Percentiles rank a stretch among this genome's conserved stretches.
Conservation (phyloP, 2,113 vertebrate genomes). For the Cairina moschata region DNA sequence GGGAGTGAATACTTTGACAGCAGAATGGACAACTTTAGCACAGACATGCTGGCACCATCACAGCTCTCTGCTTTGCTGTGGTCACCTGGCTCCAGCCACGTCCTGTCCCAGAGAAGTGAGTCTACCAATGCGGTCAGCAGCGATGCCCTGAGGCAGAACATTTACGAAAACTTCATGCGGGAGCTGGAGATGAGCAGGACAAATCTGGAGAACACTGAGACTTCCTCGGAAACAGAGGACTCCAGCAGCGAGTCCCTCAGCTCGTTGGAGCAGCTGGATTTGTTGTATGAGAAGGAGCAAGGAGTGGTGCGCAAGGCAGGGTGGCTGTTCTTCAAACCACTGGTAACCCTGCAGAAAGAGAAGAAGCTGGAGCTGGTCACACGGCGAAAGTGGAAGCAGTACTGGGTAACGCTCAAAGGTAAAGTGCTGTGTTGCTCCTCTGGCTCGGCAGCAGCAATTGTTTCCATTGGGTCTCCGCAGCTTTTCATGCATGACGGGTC, state of each 20-base stretch:
- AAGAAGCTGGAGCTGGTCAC: slow-evolving; percentile 93
- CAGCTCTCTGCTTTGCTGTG: slow-evolving; percentile 82
- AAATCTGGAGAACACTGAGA: slow-evolving; percentile 67
- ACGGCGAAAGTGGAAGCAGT: slow-evolving; percentile 94
- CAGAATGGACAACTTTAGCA: slow-evolving; percentile 85
- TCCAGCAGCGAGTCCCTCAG: slow-evolving; percentile 91
- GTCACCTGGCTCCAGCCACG: slow-evolving; percentile 76
- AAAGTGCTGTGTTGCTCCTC: fast-evolving
- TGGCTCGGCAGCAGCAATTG: neutral
- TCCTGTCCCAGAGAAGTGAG: slow-evolving; percentile 82
- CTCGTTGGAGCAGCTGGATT: slow-evolving; percentile 92
- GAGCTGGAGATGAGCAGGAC: slow-evolving; percentile 86
- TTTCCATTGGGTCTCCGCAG: neutral
- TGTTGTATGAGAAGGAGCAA: slow-evolving; percentile 95
- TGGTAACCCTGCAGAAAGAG: slow-evolving; percentile 93
- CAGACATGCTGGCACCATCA: slow-evolving; percentile 80
- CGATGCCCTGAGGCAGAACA: slow-evolving; percentile 87
- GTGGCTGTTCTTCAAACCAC: slow-evolving; percentile 95
- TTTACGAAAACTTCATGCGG: slow-evolving; percentile 93
- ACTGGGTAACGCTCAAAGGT: slow-evolving; percentile 98
- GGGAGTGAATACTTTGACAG: slow-evolving; percentile 87
- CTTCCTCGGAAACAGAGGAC: slow-evolving; percentile 76
- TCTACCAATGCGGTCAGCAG: slow-evolving; percentile 82
- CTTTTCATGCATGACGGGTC: neutral
- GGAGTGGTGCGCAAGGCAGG: slow-evolving; percentile 94